A percentile compares a stretch with the other conserved stretches of the same genome.
These are phyloP conservation scores for Motacilla tschutschensis DNA, from an alignment of 2,113 vertebrate genomes.

Conservation along the genomic window DNA sequence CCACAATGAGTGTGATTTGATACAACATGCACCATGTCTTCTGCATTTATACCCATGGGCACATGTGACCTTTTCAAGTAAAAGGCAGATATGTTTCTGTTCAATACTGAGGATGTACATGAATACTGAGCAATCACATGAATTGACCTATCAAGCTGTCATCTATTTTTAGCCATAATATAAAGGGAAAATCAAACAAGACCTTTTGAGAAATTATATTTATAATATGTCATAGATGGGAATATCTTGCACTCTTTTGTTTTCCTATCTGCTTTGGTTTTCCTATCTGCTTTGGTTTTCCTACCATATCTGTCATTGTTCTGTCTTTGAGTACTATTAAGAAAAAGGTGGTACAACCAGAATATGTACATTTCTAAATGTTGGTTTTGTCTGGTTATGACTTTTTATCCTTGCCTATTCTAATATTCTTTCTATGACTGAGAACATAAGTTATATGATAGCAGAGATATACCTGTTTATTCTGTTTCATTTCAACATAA, in stretches of 20 bases:
- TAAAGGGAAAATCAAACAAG: not conserved
- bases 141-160: not conserved
- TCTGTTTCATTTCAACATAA: not conserved
- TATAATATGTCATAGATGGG: not conserved
- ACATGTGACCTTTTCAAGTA: constrained; percentile 6
- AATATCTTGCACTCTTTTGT: not conserved
- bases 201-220: not conserved
- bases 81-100: not conserved
- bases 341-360: not conserved
- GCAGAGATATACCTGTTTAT: not conserved
- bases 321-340: not conserved
- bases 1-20: not conserved
- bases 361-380: not conserved
- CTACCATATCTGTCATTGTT: not conserved
- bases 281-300: not conserved
- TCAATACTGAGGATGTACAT: not conserved
- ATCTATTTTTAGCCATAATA: not conserved
- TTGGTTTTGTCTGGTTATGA: not conserved
- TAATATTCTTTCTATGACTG: not conserved
- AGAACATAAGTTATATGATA: not conserved
- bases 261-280: not conserved
- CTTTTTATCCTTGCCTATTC: not conserved
- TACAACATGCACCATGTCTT: not conserved
- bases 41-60: not conserved
- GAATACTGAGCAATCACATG: not conserved